Evolutionary conservation across 92 coral and sea anemone species (phyloP).

Genomic region (Palythoa heliodiscus): DNA sequence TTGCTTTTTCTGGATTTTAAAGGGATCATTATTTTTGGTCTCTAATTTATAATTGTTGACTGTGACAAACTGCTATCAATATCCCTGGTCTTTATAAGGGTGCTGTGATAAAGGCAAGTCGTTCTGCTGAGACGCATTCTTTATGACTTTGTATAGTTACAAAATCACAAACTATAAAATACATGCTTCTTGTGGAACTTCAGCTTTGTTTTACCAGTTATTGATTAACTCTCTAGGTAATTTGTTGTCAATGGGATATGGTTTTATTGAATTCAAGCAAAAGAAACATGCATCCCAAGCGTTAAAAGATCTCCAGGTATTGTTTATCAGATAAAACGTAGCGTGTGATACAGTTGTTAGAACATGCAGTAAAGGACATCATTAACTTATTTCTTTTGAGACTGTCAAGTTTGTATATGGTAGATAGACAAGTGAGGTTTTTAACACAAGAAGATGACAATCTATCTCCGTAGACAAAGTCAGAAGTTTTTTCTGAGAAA

Average conservation of each 20-base stretch:
- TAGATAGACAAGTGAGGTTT: background rate
- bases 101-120: no score
- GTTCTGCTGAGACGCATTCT: no score
- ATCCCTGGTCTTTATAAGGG: no score
- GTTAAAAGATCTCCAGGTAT: conserved; percentile 87
- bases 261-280: conserved; percentile 92
- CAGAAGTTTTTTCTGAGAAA: no score
- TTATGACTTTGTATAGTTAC: no score
- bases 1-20: no score
- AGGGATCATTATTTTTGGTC: no score
- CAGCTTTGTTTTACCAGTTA: background rate
- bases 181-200: background rate
- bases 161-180: background rate
- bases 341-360: background rate
- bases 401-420: background rate
- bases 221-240: conserved; percentile 57
- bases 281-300: conserved; percentile 84
- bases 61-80: no score
- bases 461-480: no score
- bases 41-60: no score
- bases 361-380: background rate
- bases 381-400: background rate
- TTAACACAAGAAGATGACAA: no score
- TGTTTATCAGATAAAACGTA: background rate
- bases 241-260: conserved; percentile 95